Base-by-base conservation (phyloP, 2,888 invertebrate species). In the Folsomia candida region DNA sequence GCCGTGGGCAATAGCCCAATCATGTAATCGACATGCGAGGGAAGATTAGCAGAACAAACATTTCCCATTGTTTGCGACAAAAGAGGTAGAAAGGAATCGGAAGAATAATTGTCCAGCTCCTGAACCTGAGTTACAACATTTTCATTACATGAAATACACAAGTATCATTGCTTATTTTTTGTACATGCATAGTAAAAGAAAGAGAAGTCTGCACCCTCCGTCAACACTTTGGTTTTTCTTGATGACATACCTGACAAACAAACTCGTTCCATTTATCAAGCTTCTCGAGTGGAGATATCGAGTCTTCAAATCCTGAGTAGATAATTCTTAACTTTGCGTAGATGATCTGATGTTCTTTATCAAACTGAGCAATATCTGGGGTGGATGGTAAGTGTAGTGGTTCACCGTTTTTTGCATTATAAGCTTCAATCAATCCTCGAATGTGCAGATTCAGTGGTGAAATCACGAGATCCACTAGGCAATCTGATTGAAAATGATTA, bases 1-100 rank as follows among this genome's bases (percentile, higher is more conserved):
- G 94, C 93, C 1, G 94, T 93, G 71, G 97, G 97, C 47, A 97
- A 85, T 51, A 98, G 86, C 26, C 86, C 95, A 87, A 95, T 95
- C 94, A 97, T 97, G 82, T 95, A 92, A 82, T 96, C 95, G 0
- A 95, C 94, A 83, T 97, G 77, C 4, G 78, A 75, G 54, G 76
- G 76, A 20, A 80, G 37, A 63, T 74, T 70, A 9, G 70, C 22
- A 51, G 76, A 70, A 54, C 76, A 76, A 20, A 78, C 75, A 0
- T 67, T 63, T 20, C 76, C 72, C 27, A 80, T 65, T 70, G 76
- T 78, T 68, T 76, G 76, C 3, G 96, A 94, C 63, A 97, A 88
- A 69, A 96, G 88, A 0, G 96, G 95, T 68, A 97, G 87, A 76
- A 97, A 90, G 81, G 97, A 97, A 83, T 93, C 93, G 14, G 93